Percentiles rank a stretch among this genome's conserved stretches.
These are phyloP conservation scores for Pachycephala philippinensis DNA, from an alignment of 2,113 vertebrate genomes.

Conservation along the genomic window DNA sequence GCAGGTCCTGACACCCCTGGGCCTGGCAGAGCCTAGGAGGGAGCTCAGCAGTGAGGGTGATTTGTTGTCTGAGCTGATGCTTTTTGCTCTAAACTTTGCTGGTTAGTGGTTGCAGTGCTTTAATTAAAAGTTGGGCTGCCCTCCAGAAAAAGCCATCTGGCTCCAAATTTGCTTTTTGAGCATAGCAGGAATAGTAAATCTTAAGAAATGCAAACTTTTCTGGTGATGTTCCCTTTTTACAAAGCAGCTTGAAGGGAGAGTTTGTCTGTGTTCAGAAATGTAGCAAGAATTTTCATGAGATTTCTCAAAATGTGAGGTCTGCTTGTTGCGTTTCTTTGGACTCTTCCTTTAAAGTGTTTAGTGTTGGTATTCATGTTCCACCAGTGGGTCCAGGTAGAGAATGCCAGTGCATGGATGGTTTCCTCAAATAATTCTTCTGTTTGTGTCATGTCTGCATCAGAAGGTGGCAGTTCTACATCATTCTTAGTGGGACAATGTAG, in stretches of 20 bases:
- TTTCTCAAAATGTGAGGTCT: neutral
- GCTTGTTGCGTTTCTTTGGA: neutral
- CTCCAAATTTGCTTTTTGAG: neutral
- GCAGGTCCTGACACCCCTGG: neutral
- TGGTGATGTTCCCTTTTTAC: neutral
- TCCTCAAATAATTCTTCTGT: neutral
- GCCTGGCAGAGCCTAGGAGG: neutral
- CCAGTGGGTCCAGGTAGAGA: neutral
- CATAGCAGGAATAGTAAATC: neutral
- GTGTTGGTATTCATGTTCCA: fast-evolving
- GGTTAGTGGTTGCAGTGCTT: neutral
- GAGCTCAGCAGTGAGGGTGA: neutral
- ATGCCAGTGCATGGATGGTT: neutral
- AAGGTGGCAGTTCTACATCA: neutral
- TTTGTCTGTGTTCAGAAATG: neutral
- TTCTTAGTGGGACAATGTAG: neutral
- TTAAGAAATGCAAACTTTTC: neutral
- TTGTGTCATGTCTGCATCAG: neutral
- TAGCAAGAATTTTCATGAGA: neutral
- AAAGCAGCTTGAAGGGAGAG: neutral
- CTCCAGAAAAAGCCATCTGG: neutral
- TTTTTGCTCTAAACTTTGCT: neutral
- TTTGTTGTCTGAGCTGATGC: neutral
- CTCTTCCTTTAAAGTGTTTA: neutral
- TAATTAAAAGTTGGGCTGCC: neutral